Percentiles rank a stretch among this genome's conserved stretches.
Conservation (phyloP, 2,113 vertebrate genomes). For the Gulo gulo region DNA sequence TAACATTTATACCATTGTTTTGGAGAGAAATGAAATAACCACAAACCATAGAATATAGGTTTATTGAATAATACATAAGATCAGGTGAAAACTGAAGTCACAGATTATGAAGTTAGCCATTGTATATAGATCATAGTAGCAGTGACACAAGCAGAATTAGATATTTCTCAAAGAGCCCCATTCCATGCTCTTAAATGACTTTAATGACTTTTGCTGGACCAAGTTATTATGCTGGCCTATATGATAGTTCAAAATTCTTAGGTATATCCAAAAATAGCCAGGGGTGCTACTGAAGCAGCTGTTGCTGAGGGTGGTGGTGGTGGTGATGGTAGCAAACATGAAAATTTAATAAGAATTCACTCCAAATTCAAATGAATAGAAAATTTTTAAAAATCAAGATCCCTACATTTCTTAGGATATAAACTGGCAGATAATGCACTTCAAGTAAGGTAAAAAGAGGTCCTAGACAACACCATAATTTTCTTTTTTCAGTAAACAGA, state of each 20-base stretch:
- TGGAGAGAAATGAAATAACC: not conserved
- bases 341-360: not conserved
- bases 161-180: not conserved
- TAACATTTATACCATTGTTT: not conserved
- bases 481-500: slow-evolving; percentile 43
- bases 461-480: not conserved
- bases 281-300: not conserved
- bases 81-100: not conserved
- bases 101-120: not conserved
- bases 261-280: not conserved
- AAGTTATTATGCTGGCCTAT: not conserved
- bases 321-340: not conserved
- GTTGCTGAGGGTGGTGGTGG: not conserved
- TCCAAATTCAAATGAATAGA: slow-evolving; percentile 31
- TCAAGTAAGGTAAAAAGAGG: slow-evolving; percentile 25
- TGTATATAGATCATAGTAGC: not conserved
- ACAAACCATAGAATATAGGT: not conserved
- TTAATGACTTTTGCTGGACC: not conserved
- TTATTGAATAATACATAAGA: not conserved
- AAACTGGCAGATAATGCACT: not conserved
- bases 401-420: not conserved
- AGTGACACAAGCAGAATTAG: not conserved
- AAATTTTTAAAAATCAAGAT: not conserved
- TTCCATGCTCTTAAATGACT: not conserved
- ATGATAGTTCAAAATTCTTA: not conserved